A percentile compares a stretch with the other conserved stretches of the same genome.
These are phyloP conservation scores for Tetranychus truncatus DNA, from an alignment of 2,888 invertebrate genomes.

Conservation along the genomic window DNA sequence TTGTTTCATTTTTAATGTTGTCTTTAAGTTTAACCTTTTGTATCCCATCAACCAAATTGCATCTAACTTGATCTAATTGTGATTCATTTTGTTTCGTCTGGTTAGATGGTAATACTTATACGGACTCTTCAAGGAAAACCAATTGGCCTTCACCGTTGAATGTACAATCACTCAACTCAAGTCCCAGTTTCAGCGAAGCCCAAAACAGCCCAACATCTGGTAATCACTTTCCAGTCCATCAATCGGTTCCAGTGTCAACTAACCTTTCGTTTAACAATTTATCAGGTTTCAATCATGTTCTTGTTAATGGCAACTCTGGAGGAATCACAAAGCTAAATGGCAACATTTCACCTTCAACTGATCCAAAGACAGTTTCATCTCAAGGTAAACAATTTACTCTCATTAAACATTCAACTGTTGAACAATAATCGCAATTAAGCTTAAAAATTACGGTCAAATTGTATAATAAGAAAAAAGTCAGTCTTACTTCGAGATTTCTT, in stretches of 20 bases:
- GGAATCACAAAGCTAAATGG: neutral
- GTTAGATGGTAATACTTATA: neutral
- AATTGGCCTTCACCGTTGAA: neutral
- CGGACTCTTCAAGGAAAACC: neutral
- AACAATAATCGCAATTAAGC: too few species aligned
- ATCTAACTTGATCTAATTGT: neutral
- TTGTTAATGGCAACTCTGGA: neutral
- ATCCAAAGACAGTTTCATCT: neutral
- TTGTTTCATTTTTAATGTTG: neutral
- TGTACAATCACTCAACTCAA: neutral
- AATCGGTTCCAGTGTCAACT: neutral
- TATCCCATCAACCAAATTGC: too few species aligned
- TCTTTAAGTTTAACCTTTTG: neutral
- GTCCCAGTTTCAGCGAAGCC: constrained; percentile 1
- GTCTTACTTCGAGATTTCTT: too few species aligned
- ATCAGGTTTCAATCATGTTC: neutral
- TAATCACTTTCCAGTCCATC: neutral
- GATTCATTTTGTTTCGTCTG: neutral
- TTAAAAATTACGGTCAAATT: too few species aligned
- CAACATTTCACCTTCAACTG: neutral
- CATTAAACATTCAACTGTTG: too few species aligned
- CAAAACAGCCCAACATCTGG: neutral
- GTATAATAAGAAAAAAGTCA: too few species aligned
- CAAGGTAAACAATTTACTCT: neutral
- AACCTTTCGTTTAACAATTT: neutral